These are phyloP conservation scores for Bugula neritina DNA, from an alignment of 2,888 invertebrate species.

Conservation along the genomic window DNA sequence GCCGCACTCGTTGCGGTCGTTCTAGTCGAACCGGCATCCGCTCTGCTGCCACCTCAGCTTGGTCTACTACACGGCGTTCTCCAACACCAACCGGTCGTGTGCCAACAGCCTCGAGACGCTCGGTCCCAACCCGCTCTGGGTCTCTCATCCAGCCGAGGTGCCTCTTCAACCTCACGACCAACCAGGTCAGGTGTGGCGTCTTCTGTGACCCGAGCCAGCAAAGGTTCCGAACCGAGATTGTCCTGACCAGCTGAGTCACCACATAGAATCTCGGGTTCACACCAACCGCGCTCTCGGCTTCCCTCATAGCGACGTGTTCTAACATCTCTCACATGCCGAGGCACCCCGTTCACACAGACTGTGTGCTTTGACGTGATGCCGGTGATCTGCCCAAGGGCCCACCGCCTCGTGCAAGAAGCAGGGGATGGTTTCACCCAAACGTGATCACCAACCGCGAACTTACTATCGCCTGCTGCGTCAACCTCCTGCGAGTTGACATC, in stretches of 20 bases:
- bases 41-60: neutral
- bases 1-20: too few species aligned
- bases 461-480: neutral
- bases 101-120: neutral
- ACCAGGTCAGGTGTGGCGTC: too few species aligned
- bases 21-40: neutral
- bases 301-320: neutral
- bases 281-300: neutral
- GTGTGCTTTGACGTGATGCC: neutral
- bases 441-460: neutral
- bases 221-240: too few species aligned
- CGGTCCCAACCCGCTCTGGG: too few species aligned
- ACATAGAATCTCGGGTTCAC: too few species aligned
- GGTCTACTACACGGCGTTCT: neutral
- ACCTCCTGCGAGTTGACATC: neutral
- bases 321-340: neutral
- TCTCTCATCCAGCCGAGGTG: too few species aligned
- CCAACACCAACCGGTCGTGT: neutral
- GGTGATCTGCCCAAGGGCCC: neutral
- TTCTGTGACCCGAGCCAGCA: too few species aligned
- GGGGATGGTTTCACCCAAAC: constrained; percentile 6
- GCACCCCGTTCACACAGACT: too few species aligned
- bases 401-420: neutral
- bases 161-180: too few species aligned
- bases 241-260: too few species aligned